Percentiles rank a stretch among this genome's conserved stretches.
These are phyloP conservation scores for Tetragonisca angustula DNA, from an alignment of 2,888 invertebrate genomes.

Conservation along the genomic window DNA sequence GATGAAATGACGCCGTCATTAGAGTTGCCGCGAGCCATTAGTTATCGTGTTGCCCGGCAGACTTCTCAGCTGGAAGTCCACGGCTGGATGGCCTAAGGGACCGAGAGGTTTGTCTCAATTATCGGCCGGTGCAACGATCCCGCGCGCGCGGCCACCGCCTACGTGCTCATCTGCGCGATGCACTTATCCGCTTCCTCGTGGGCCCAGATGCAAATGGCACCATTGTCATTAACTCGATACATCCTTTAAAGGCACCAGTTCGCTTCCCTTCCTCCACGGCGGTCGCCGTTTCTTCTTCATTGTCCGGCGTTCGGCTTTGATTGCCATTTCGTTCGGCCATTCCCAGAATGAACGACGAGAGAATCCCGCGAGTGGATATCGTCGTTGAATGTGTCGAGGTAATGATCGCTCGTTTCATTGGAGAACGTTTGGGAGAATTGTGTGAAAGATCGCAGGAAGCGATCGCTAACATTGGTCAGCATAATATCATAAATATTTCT, in stretches of 20 bases:
- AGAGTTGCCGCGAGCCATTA: constrained; percentile 53
- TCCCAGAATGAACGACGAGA: neutral
- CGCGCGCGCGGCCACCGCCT: constrained; percentile 49
- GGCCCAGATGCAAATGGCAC: constrained; percentile 69
- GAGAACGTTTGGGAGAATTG: no score
- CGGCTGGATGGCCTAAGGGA: constrained; percentile 58
- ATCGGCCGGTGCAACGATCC: constrained; percentile 65
- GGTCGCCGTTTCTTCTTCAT: constrained; percentile 44
- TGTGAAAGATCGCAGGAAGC: no score
- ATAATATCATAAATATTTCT: no score
- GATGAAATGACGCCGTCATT: constrained; percentile 49
- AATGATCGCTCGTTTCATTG: neutral
- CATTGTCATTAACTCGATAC: constrained; percentile 74
- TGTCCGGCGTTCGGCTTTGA: constrained; percentile 61
- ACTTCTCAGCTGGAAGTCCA: constrained; percentile 57
- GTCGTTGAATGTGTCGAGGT: neutral
- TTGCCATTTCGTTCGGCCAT: constrained; percentile 56
- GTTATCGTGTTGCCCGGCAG: constrained; percentile 56
- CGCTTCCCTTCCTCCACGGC: neutral
- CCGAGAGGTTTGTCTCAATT: constrained; percentile 71
- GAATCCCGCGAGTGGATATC: neutral
- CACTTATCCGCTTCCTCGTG: constrained; percentile 71
- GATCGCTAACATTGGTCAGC: no score
- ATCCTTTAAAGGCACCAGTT: constrained; percentile 68
- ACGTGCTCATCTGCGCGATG: constrained; percentile 64